phyloP scores from a whole-genome alignment of 2,113 vertebrate genomes.

The Phalacrocorax carbo region DNA sequence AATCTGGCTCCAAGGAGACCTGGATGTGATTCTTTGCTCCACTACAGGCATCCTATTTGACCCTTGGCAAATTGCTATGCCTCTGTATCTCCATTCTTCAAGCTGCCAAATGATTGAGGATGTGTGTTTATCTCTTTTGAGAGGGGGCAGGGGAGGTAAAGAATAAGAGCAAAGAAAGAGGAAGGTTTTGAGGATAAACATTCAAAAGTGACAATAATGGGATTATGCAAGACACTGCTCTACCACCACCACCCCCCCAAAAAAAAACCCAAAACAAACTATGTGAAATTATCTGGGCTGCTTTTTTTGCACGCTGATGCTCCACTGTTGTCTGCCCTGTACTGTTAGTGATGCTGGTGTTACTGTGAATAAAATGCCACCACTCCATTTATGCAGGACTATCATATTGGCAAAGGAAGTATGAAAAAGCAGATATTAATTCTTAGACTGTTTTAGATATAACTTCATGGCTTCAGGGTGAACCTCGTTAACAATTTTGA shows the following conservation, averaged over 20 bases:
- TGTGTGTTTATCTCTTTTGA: background rate
- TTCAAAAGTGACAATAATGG: background rate
- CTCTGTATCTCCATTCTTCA: background rate
- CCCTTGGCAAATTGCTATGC: background rate
- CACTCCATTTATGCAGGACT: background rate
- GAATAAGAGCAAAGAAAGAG: background rate
- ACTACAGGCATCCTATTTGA: background rate
- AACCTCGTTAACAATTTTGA: background rate
- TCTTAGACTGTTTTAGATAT: background rate
- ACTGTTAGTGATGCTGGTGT: background rate
- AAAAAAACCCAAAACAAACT: no score
- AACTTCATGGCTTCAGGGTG: background rate
- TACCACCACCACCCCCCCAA: rapidly evolving
- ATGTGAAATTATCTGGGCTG: background rate
- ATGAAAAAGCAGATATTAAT: background rate
- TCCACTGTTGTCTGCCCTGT: background rate
- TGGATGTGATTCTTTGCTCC: background rate
- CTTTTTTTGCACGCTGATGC: background rate
- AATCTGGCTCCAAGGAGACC: conserved; percentile 3
- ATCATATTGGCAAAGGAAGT: background rate
- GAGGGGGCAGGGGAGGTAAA: background rate
- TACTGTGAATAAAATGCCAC: background rate
- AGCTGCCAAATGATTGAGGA: background rate
- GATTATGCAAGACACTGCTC: background rate
- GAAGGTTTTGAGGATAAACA: background rate